These are phyloP conservation scores for Hyposoter dolosus DNA, from an alignment of 2,888 invertebrate genomes.

Conservation along the genomic window DNA sequence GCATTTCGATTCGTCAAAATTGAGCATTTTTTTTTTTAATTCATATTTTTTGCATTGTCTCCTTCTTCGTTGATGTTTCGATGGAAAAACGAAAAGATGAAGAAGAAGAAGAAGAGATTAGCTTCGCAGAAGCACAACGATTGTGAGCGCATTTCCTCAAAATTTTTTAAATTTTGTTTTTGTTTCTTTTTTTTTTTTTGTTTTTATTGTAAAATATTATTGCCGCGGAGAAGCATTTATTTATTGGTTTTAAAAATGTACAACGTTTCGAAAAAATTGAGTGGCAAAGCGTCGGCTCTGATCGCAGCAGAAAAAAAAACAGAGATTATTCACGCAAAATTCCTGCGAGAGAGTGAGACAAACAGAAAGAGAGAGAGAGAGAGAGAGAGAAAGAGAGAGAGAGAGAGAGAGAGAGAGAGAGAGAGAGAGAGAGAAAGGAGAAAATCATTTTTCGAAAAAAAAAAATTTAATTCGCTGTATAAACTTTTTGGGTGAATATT, in stretches of 20 bases:
- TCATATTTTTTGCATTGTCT: conserved; percentile 6
- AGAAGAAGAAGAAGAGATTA: conserved; percentile 55
- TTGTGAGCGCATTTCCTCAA: conserved; percentile 45
- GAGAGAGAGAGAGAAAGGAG: conserved; percentile 53
- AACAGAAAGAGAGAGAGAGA: conserved; percentile 53
- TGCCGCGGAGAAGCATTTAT: conserved; percentile 60
- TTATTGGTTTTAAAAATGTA: conserved; percentile 56
- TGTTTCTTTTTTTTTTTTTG: neutral
- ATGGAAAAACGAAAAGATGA: conserved; percentile 40
- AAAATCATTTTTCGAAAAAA: conserved; percentile 57
- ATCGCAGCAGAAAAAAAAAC: conserved; percentile 36
- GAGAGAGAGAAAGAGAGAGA: conserved; percentile 43
- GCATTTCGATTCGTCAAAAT: conserved; percentile 7
- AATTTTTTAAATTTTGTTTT: neutral
- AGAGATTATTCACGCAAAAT: conserved; percentile 47
- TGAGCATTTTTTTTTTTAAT: conserved; percentile 16
- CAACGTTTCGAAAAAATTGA: conserved; percentile 51
- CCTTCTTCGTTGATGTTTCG: conserved; percentile 55
- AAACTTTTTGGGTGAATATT: conserved; percentile 25
- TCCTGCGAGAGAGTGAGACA: conserved; percentile 59
- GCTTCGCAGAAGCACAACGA: conserved; percentile 65
- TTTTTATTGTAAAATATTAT: conserved; percentile 37
- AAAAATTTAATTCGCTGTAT: conserved; percentile 57
- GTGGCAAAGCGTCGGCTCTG: conserved; percentile 63
- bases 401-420: conserved; percentile 59